A percentile compares a stretch with the other conserved stretches of the same genome.
Conservation (phyloP, 2,888 invertebrate genomes). For the Meteorus colon region DNA sequence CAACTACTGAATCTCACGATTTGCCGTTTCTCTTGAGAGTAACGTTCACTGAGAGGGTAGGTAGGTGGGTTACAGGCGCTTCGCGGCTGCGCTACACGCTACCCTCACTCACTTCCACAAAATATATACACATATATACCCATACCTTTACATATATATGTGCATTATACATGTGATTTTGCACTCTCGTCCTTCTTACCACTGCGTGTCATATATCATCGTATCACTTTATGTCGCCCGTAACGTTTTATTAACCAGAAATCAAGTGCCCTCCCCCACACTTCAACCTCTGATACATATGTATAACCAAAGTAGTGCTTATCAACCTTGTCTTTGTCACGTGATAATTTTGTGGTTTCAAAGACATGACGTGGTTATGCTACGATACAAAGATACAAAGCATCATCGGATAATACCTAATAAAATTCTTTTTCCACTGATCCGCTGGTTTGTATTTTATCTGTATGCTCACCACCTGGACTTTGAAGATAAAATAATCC, state of each 20-base stretch:
- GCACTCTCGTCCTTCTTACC: conserved; percentile 14
- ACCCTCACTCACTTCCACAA: conserved; percentile 22
- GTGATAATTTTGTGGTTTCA: not conserved
- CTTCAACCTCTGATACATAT: not conserved
- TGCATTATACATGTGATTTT: conserved; percentile 1
- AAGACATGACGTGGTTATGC: not conserved
- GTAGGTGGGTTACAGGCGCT: conserved; percentile 51
- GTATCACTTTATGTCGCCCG: conserved; percentile 64
- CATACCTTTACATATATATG: conserved; percentile 57
- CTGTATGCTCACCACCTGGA: too few relatives aligned
- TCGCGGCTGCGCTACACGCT: conserved; percentile 66
- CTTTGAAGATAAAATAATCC: too few relatives aligned
- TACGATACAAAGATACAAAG: not conserved
- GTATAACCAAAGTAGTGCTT: not conserved
- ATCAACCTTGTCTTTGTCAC: not conserved
- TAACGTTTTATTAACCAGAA: conserved; percentile 67
- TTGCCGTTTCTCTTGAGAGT: conserved; percentile 30
- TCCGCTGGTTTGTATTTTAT: too few relatives aligned
- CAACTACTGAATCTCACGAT: conserved; percentile 52
- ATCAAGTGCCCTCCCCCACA: conserved; percentile 57
- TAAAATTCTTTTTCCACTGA: too few relatives aligned
- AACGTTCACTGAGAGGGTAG: conserved; percentile 43
- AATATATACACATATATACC: conserved; percentile 60
- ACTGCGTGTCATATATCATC: conserved; percentile 57
- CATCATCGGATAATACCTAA: not conserved